Evolutionary conservation across 2,888 invertebrate species (phyloP).

Genomic region (Nomada hirtipes): DNA sequence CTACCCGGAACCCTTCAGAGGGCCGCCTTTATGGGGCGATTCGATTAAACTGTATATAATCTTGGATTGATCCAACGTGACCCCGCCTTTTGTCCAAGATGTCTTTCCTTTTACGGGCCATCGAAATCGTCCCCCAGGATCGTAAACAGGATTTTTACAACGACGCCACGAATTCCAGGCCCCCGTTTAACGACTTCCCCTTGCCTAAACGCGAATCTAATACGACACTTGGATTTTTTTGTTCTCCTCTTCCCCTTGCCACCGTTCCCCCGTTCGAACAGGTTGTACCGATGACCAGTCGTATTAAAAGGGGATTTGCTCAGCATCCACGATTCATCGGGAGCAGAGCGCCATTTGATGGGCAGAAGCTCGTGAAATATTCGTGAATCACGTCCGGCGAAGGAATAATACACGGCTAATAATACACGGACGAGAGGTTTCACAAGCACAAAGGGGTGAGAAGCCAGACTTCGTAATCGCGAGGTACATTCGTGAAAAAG

Average conservation of each 20-base stretch:
- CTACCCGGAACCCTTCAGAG: not conserved
- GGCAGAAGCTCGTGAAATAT: constrained; percentile 41
- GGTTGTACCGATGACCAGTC: not conserved
- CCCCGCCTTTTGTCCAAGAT: not conserved
- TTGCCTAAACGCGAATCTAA: constrained; percentile 70
- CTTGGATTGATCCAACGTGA: constrained; percentile 3
- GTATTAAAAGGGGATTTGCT: constrained; percentile 52
- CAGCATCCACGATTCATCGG: constrained; percentile 11
- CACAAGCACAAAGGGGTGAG: not conserved
- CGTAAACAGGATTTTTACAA: constrained; percentile 34
- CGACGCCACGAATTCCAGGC: constrained; percentile 28
- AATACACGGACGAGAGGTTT: constrained; percentile 38
- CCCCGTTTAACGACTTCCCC: constrained; percentile 44
- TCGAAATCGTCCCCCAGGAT: not conserved
- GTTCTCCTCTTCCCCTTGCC: not conserved
- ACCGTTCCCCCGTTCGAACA: not conserved
- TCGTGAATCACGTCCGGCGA: constrained; percentile 45
- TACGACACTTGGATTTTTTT: constrained; percentile 29
- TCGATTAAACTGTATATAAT: constrained; percentile 27
- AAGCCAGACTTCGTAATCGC: not conserved
- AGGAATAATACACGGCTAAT: constrained; percentile 35
- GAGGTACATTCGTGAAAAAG: too few species aligned
- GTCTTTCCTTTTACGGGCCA: constrained; percentile 8
- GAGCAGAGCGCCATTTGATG: constrained; percentile 36
- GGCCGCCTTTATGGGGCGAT: constrained; percentile 3